Evolutionary conservation across 2,113 vertebrate genomes (phyloP).

Genomic region (Coryphaenoides rupestris): DNA sequence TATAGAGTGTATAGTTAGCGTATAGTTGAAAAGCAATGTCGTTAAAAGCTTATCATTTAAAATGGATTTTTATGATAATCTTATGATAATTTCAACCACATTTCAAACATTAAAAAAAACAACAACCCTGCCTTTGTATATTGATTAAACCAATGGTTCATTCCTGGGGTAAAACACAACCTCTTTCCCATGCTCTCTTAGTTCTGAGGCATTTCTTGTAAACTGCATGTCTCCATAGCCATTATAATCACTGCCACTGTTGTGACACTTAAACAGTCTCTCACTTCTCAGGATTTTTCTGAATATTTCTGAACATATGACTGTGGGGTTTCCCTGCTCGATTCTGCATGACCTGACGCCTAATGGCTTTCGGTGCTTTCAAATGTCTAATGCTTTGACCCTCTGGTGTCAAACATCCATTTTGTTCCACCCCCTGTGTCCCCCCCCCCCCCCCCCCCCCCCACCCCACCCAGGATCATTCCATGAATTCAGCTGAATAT

Average conservation of each 20-base stretch:
- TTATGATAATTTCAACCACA: no score
- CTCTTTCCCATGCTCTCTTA: background rate
- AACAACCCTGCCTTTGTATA: no score
- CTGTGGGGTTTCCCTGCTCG: conserved; percentile 46
- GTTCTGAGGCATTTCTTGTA: conserved; percentile 3
- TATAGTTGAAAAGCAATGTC: no score
- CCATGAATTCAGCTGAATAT: conserved; percentile 21
- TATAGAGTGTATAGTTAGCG: no score
- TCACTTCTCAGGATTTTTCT: conserved; percentile 28
- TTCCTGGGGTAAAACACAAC: no score
- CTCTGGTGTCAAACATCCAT: conserved; percentile 61
- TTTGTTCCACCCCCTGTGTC: conserved; percentile 35
- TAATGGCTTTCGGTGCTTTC: conserved; percentile 50
- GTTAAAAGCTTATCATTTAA: no score
- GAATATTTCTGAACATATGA: conserved; percentile 59
- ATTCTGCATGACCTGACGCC: conserved; percentile 49
- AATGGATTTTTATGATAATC: no score
- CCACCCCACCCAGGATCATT: conserved; percentile 18
- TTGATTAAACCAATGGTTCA: no score
- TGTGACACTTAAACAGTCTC: no score
- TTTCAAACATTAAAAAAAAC: no score
- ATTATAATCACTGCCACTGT: conserved; percentile 29
- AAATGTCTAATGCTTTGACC: conserved; percentile 63
- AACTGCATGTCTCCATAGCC: conserved; percentile 24
- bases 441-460: conserved; percentile 20